phyloP scores from a whole-genome alignment of 2,113 vertebrate genomes.

The Brachyhypopomus gauderio region DNA sequence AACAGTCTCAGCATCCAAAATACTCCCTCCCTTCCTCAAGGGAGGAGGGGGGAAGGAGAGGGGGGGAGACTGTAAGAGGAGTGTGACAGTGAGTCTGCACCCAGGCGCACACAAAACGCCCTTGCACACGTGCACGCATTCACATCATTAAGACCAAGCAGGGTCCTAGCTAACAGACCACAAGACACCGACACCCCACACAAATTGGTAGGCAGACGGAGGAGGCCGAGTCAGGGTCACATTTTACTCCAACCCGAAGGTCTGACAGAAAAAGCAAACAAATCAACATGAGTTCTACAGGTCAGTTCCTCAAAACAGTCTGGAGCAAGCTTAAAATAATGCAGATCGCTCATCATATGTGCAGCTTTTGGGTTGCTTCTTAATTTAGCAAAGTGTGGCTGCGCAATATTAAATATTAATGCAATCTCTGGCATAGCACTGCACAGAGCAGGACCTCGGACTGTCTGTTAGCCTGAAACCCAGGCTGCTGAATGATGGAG shows the following conservation, averaged over 20 bases:
- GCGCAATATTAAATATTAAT: not conserved
- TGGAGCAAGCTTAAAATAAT: not conserved
- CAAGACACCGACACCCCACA: slow-evolving; percentile 50
- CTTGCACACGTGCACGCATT: slow-evolving; percentile 17
- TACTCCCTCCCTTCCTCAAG: slow-evolving; percentile 26
- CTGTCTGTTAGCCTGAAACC: not conserved
- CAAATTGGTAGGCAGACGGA: slow-evolving; percentile 58
- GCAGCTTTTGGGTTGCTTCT: not conserved
- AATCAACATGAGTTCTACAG: not conserved
- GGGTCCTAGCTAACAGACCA: slow-evolving; percentile 60
- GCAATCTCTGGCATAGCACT: not conserved
- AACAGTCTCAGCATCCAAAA: slow-evolving; percentile 23
- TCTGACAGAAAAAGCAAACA: slow-evolving; percentile 18
- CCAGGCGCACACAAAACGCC: slow-evolving; percentile 7
- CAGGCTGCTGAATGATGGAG: not conserved
- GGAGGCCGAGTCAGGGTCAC: slow-evolving; percentile 9
- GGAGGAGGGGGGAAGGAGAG: not conserved
- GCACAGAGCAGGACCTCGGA: not conserved
- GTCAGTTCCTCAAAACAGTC: not conserved
- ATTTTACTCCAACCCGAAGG: slow-evolving; percentile 26
- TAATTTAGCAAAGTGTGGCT: not conserved
- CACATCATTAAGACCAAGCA: slow-evolving; percentile 52
- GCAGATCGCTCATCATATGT: not conserved
- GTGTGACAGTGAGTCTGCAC: slow-evolving; percentile 38
- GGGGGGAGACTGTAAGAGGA: not conserved